These are phyloP conservation scores for Galagoides demidoff DNA, from an alignment of 2,797 vertebrate genomes.

Conservation along the genomic window DNA sequence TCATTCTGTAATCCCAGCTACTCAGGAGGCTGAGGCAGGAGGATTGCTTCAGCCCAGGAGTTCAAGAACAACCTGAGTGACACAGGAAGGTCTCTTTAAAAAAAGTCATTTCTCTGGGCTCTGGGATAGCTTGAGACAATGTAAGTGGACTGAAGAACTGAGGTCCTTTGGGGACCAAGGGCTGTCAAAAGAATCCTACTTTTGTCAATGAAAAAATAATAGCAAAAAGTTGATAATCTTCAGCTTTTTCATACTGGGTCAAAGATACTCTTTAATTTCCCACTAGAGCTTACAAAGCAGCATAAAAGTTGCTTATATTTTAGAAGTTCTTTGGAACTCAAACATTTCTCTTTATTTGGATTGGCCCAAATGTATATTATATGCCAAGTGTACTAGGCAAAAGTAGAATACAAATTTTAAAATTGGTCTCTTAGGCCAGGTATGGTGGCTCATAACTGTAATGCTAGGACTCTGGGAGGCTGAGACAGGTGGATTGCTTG, in stretches of 20 bases:
- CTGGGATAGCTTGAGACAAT: background rate
- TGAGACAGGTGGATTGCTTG: too few species aligned
- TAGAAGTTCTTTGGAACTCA: background rate
- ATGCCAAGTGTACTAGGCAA: background rate
- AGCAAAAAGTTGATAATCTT: background rate
- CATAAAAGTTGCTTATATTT: slow-evolving; percentile 47
- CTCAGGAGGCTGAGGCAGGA: too few species aligned
- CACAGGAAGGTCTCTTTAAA: too few species aligned
- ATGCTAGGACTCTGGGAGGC: too few species aligned
- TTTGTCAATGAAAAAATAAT: background rate
- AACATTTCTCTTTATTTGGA: slow-evolving; percentile 39
- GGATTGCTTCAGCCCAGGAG: too few species aligned
- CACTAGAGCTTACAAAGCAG: background rate
- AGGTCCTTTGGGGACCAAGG: background rate
- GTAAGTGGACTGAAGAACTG: background rate
- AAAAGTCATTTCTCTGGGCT: background rate
- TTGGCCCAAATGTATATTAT: background rate
- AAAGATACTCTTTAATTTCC: slow-evolving; percentile 34
- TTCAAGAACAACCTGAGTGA: too few species aligned
- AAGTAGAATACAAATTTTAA: slow-evolving; percentile 14
- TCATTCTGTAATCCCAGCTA: too few species aligned
- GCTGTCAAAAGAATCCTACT: background rate
- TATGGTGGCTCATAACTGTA: too few species aligned
- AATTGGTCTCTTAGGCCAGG: background rate
- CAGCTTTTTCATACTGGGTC: background rate